Evolutionary conservation across 30 jellyfish, hydroid and myxozoan genomes (phyloP), one percentile per base, ranked within the genome.

Genomic region (Turritopsis dohrnii): DNA sequence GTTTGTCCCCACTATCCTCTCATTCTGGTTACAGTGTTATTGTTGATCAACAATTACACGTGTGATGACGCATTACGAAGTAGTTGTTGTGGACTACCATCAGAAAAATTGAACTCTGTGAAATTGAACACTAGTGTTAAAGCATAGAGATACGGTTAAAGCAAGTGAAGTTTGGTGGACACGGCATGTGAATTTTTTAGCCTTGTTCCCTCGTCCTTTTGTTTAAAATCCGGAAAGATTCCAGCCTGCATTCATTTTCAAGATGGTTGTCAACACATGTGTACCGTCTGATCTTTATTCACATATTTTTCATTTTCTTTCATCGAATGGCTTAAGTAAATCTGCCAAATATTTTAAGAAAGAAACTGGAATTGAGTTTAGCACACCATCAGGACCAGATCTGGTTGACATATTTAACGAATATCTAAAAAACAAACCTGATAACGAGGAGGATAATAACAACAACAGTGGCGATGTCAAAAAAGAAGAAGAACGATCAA

Each of bases 231-330:
- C n/a, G n/a, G n/a, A n/a, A n/a, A n/a, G n/a, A n/a, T n/a, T n/a
- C n/a, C n/a, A n/a, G n/a, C n/a, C n/a, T n/a, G n/a, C n/a, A n/a
- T n/a, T n/a, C n/a, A 41, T 41, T 41, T 41, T 13, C 77, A 82
- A 82, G 85, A 82, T 82, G 89, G 89, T 71, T 65, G 83, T 54
- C 53, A 28, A 66, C 20, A 71, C 89, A 65, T 69, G 86, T 24
- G 89, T 82, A n/a, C 89, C 89, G 19, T 21, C 89, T 1, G 86
- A 60, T 25, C 89, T 82, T 9, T 82, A 65, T 26, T 71, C 89
- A 16, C 41, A 82, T 26, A 27, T 82, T 65, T 54, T 65, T 52
- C 75, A 82, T 21, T 82, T 66, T 82, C 73, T 82, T 20, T 21
- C 72, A 29, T 69, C 75, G 1, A 82, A 82, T 5, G 89, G 89